These are phyloP conservation scores for Pseudomugil tenellus DNA, from an alignment of 2,797 vertebrate genomes.

Conservation along the genomic window DNA sequence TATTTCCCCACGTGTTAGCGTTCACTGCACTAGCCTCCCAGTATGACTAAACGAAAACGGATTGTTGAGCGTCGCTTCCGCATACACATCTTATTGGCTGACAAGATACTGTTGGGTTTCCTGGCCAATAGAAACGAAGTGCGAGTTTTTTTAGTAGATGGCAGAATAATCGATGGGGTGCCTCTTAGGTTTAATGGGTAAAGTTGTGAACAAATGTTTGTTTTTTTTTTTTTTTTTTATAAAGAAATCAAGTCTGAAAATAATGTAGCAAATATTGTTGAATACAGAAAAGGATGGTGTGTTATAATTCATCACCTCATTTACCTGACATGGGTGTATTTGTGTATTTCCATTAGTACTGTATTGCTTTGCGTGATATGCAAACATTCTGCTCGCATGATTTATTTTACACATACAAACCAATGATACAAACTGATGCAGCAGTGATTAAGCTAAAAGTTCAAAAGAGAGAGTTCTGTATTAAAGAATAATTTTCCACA, in stretches of 20 bases:
- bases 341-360: background rate
- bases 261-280: background rate
- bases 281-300: background rate
- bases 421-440: background rate
- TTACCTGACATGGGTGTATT: background rate
- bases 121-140: slow-evolving; percentile 37
- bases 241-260: background rate
- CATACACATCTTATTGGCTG: slow-evolving; percentile 50
- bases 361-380: background rate
- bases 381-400: background rate
- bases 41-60: slow-evolving; percentile 47
- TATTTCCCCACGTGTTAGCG: slow-evolving; percentile 73
- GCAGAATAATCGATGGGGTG: slow-evolving; percentile 46
- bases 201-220: background rate
- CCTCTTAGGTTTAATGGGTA: background rate
- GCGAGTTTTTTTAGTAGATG: slow-evolving; percentile 11
- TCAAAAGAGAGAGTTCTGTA: background rate
- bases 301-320: background rate
- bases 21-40: slow-evolving; percentile 58
- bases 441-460: background rate
- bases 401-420: background rate
- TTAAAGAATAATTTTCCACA: too few relatives aligned
- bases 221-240: too few relatives aligned
- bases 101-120: fast-evolving
- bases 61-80: background rate